Conservation (phyloP, 2,888 invertebrate species). For the Harpagoxenus sublaevis region DNA sequence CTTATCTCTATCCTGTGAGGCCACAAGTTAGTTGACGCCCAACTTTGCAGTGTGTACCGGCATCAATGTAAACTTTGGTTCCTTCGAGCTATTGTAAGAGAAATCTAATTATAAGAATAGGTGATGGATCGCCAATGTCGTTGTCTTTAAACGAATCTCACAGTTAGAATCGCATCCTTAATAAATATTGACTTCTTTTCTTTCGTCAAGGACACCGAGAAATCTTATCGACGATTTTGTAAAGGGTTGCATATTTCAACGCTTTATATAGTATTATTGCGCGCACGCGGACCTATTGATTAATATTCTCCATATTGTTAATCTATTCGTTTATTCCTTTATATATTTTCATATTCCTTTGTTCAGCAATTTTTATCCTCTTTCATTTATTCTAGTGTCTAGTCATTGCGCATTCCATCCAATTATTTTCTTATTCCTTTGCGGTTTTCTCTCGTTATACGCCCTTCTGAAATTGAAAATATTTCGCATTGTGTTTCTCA, state of each 20-base stretch:
- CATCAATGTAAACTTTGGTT: conserved; percentile 58
- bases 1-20: background rate
- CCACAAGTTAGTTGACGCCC: conserved; percentile 36
- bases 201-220: conserved; percentile 9
- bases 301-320: background rate
- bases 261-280: background rate
- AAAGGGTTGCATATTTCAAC: background rate
- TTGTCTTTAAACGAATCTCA: conserved; percentile 70
- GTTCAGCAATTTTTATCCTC: background rate
- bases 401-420: too few relatives aligned
- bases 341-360: background rate
- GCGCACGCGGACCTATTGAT: background rate
- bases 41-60: conserved; percentile 35
- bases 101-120: conserved; percentile 71
- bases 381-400: background rate
- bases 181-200: conserved; percentile 60
- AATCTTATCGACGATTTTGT: background rate
- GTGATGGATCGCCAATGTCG: conserved; percentile 57
- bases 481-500: background rate
- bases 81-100: conserved; percentile 33
- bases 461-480: background rate
- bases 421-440: conserved; percentile 12
- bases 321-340: background rate
- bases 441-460: background rate
- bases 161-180: conserved; percentile 58